Base-by-base conservation (phyloP, 2,797 vertebrate genomes). In the Hemitrygon akajei region DNA sequence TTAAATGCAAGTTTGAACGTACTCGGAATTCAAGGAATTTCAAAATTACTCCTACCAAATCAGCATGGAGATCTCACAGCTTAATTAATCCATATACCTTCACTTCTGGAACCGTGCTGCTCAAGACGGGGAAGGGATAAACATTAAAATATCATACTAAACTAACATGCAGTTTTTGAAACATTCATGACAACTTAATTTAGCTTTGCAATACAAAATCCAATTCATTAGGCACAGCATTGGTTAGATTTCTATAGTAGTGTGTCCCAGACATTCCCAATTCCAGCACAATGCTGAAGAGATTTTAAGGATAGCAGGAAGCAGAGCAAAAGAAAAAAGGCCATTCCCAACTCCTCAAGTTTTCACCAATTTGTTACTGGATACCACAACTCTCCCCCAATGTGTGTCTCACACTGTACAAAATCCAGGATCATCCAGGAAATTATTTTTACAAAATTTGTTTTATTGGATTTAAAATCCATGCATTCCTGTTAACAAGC, bases 21-120 rank as follows among this genome's bases (percentile, higher is more conserved):
- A 89, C 2, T 69, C 37, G 18, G 71, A 93, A 37, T 5, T n/a
- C 69, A 93, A 58, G 71, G 16, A 93, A 75, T 93, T 71, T 93
- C 30, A 93, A 93, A 89, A 76, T 76, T 93, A 56, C 47, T 93
- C 71, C 91, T 75, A 93, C 91, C 69, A 76, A 75, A 47, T 92
- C 60, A 27, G 18, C 89, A 91, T 12, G 27, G 25, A 91, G 37
- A 22, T 34, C 69, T 71, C n/a, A 66, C 60, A 66, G n/a, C 25
- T 91, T 91, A 91, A 71, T 91, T 91, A 71, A 91, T 91, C 60
- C 60, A 76, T 75, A 76, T 56, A 76, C 69, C 91, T 93, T 93
- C 91, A 30, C 47, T 76, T 76, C 91, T 76, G 71, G 71, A 93
- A 93, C 40, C 75, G 73, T 30, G 40, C 69, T 58, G 40, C 91